Evolutionary conservation across 2,797 vertebrate species (phyloP), one percentile per base, ranked within the genome.

Genomic region (Lerista edwardsae): DNA sequence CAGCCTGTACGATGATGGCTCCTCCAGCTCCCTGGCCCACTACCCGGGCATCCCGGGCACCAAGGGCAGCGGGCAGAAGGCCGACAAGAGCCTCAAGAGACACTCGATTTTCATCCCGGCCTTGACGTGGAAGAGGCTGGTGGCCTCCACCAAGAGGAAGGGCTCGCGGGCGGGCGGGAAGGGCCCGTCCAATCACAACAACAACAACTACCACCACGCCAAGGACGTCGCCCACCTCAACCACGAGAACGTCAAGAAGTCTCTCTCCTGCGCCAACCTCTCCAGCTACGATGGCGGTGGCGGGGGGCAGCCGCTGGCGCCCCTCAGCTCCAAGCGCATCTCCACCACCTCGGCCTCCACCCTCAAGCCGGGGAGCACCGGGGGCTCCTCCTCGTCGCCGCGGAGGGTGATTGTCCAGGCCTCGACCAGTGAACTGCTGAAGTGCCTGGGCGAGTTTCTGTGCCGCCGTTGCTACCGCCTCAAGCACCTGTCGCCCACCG

Each of bases 161-260:
- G 95, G 97, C 88, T 97, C 97, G 82, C 76, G 81, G 10, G 71
- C 34, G 0, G 98, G 98, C 95, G 97, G 98, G 93, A 97, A 97
- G 88, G 97, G 97, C 89, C 96, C 97, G 79, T 97, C 97, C 59
- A 95, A 93, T 79, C 94, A 95, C 93, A 97, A 98, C 95, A 23
- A 44, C 72, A 36, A 73, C 25, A 23, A 72, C 9, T 97, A 96
- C 95, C 19, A 29, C 15, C 47, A n/a, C 1, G 59, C 67, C 68
- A 86, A 86, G 68, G 98, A 98, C 59, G 95, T 98, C 84, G 97
- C 96, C 83, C 97, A 97, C 73, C 97, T 98, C 92, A 98, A 98
- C 96, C 98, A 97, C 55, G 97, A 98, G 92, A 98, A 98, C 95
- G 96, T 98, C 94, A 97, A 98, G 96, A 98, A 98, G 96, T 98